Evolutionary conservation across 2,113 vertebrate species (phyloP), one percentile per base, ranked within the genome.

Genomic region (Clarias batrachus): DNA sequence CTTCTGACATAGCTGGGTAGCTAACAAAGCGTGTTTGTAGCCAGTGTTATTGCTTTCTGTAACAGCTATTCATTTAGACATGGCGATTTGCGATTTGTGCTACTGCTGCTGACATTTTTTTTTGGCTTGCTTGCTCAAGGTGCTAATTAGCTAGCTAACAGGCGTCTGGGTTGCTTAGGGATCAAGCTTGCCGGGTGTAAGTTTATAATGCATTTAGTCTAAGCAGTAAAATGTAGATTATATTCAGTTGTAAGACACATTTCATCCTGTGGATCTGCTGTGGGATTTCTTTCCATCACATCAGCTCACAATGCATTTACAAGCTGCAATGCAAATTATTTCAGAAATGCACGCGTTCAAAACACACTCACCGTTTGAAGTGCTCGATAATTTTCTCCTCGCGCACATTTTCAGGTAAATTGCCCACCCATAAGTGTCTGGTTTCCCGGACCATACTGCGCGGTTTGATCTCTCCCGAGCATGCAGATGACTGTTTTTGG

Each of bases 361-460:
- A 70, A 63, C 56, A 62, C 27, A 11, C 98, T 99, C 96, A 99
- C 97, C 98, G 97, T 95, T 99, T 99, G 95, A 99, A 99, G 95
- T 99, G 98, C 94, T 99, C 98, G 95, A 99, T 97, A 94, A 99
- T 99, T 95, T 99, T 99, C 93, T 99, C 98, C 87, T 99, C 98
- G 93, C 98, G 97, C 86, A 99, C 97, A 94, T 97, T 99, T 96
- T 99, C 98, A 94, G 98, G 98, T 94, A 99, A 95, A 96, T 99
- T 99, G 96, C 98, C 98, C 97, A 99, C 98, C 98, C 98, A 99
- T 96, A 99, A 96, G 95, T 99, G 98, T 96, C 98, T 97, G 96
- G 98, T 99, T 97, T 99, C 98, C 95, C 98, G 98, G 93, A 98
- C 97, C 98, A 99, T 99, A 96, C 96, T 99, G 97, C 92, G 95